Evolutionary conservation across 1,140 invertebrate species (phyloP).

Genomic region (Drosophila baimaii): DNA sequence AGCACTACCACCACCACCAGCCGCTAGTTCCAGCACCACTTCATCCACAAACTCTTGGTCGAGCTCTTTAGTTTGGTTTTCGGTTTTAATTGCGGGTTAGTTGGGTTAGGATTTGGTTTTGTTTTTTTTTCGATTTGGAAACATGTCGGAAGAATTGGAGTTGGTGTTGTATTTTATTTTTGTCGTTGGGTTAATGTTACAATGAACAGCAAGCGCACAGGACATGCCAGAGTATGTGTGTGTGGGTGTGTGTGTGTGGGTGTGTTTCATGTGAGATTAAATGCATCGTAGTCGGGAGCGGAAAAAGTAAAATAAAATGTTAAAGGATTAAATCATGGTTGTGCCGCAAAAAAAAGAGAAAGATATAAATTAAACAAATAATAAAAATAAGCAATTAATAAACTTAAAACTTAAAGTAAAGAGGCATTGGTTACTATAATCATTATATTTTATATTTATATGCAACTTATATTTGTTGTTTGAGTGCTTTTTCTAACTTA

Average conservation of each 20-base stretch:
- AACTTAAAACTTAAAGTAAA: conserved; percentile 3
- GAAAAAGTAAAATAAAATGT: conserved; percentile 45
- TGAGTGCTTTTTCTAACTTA: no score
- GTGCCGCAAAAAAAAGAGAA: neutral
- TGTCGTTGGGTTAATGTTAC: conserved; percentile 3
- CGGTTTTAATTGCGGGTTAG: conserved; percentile 32
- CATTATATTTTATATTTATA: no score
- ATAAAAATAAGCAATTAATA: conserved; percentile 2
- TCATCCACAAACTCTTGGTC: conserved; percentile 69
- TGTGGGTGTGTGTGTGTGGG: neutral
- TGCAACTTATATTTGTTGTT: no score
- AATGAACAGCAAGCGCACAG: conserved; percentile 3
- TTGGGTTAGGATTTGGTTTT: conserved; percentile 30
- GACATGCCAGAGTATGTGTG: conserved; percentile 24
- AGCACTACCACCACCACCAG: conserved; percentile 48
- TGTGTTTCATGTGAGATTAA: conserved; percentile 19
- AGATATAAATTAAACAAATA: conserved; percentile 12
- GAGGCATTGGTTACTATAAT: neutral
- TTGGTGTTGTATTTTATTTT: conserved; percentile 21
- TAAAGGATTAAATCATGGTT: conserved; percentile 30
- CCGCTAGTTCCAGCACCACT: conserved; percentile 62
- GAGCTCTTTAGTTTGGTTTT: conserved; percentile 51
- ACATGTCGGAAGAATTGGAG: conserved; percentile 14
- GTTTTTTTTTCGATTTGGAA: conserved; percentile 23
- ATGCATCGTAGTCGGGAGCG: conserved; percentile 19